Percentiles rank a stretch among this genome's conserved stretches.
Evolutionary conservation across 2,888 invertebrate genomes (phyloP).

Genomic region (Dascillus cervinus): DNA sequence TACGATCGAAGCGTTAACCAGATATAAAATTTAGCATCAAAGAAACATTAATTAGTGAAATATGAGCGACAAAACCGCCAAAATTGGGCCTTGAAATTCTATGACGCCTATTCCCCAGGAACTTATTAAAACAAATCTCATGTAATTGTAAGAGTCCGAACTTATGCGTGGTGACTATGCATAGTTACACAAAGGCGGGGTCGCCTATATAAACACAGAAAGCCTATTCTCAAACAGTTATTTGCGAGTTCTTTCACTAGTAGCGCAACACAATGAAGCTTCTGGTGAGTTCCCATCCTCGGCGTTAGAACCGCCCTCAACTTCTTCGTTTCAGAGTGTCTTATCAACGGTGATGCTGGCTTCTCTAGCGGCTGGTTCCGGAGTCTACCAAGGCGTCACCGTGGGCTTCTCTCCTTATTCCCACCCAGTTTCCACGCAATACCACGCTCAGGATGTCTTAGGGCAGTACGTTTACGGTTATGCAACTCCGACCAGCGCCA

Average conservation of each 20-base stretch:
- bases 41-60: no score
- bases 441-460: constrained; percentile 50
- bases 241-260: constrained; percentile 23
- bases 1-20: no score
- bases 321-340: background rate
- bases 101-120: no score
- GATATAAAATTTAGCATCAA: no score
- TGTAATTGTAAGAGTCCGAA: no score
- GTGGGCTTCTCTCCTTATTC: constrained; percentile 32
- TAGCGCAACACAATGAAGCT: constrained; percentile 22
- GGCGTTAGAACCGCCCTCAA: background rate
- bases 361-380: constrained; percentile 9
- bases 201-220: constrained; percentile 20
- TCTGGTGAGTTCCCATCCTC: constrained; percentile 20
- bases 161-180: constrained; percentile 10
- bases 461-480: constrained; percentile 57
- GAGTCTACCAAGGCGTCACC: constrained; percentile 39
- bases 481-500: constrained; percentile 56
- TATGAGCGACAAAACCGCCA: background rate
- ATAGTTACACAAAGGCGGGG: constrained; percentile 19
- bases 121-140: no score
- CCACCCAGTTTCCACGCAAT: constrained; percentile 39
- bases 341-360: constrained; percentile 3
- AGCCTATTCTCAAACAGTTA: constrained; percentile 12
- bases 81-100: background rate